A percentile compares a stretch with the other conserved stretches of the same genome.
phyloP scores from a whole-genome alignment of 2,113 vertebrate species.

The Anthoscopus minutus region DNA sequence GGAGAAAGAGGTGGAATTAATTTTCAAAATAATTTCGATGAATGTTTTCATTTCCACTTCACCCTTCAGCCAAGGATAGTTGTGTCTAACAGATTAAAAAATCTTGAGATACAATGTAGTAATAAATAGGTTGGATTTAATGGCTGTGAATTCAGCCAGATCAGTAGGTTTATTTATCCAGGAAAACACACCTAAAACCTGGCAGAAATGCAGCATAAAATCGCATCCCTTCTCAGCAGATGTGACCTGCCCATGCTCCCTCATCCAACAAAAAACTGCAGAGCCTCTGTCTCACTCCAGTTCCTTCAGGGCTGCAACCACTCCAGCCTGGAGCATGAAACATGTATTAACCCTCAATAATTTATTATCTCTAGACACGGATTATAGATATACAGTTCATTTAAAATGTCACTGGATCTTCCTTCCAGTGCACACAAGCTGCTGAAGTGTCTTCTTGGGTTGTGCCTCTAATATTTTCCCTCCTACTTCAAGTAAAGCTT shows the following conservation, averaged over 20 bases:
- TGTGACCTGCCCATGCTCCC: background rate
- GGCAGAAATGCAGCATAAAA: background rate
- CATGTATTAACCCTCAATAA: background rate
- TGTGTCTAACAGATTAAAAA: background rate
- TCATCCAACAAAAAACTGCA: accelerated
- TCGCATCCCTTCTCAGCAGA: accelerated
- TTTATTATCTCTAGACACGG: background rate
- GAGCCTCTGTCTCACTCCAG: background rate
- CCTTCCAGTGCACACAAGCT: background rate
- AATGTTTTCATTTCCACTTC: background rate
- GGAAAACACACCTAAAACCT: background rate
- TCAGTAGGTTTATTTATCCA: background rate
- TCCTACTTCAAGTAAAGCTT: background rate
- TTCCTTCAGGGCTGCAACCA: background rate
- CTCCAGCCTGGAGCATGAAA: background rate
- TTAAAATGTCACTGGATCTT: background rate
- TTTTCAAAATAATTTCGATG: background rate
- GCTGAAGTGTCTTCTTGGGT: background rate
- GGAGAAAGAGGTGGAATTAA: background rate
- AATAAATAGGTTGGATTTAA: background rate
- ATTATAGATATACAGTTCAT: background rate
- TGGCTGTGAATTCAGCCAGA: background rate
- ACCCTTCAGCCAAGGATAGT: background rate
- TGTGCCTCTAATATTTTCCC: background rate
- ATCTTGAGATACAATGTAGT: background rate